Conservation (phyloP, 2,888 invertebrate genomes). For the Drosophila maculinotata region DNA sequence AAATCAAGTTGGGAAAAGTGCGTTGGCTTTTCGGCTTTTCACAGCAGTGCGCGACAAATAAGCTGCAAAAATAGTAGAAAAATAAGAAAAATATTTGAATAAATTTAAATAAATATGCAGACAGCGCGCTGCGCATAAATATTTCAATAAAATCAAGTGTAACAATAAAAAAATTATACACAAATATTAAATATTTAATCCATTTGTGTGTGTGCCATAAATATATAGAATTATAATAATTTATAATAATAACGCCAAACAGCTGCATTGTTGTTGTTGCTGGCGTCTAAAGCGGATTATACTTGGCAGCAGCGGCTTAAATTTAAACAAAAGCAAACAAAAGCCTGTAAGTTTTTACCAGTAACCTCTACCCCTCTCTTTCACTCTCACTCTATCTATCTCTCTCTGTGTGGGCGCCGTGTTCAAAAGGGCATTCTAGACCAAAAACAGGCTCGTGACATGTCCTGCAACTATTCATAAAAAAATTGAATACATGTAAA, state of each 20-base stretch:
- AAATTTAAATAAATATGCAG: slow-evolving; percentile 24
- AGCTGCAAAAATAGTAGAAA: background rate
- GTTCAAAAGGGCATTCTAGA: slow-evolving; percentile 51
- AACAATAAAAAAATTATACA: slow-evolving; percentile 18
- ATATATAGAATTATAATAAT: slow-evolving; percentile 25
- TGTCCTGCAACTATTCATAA: slow-evolving; percentile 15
- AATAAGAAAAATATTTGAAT: slow-evolving; percentile 3
- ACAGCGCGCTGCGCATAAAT: slow-evolving; percentile 30
- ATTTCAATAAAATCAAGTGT: slow-evolving; percentile 25
- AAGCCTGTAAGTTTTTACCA: slow-evolving; percentile 67
- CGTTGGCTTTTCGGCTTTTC: slow-evolving; percentile 64
- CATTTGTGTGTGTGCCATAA: slow-evolving; percentile 39
- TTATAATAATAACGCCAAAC: slow-evolving; percentile 29
- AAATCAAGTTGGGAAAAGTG: slow-evolving; percentile 70
- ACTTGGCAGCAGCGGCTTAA: slow-evolving; percentile 50
- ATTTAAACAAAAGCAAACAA: slow-evolving; percentile 47
- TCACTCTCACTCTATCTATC: background rate
- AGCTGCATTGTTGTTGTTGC: slow-evolving; percentile 36
- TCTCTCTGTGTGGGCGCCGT: slow-evolving; percentile 36
- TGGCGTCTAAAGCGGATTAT: slow-evolving; percentile 70
- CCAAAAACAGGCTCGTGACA: slow-evolving; percentile 34
- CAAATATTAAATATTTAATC: slow-evolving; percentile 20
- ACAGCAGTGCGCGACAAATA: slow-evolving; percentile 9
- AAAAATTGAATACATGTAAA: background rate
- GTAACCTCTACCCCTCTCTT: slow-evolving; percentile 48